A percentile compares a stretch with the other conserved stretches of the same genome.
Conservation (phyloP, 2,113 vertebrate species). For the Cavia porcellus region DNA sequence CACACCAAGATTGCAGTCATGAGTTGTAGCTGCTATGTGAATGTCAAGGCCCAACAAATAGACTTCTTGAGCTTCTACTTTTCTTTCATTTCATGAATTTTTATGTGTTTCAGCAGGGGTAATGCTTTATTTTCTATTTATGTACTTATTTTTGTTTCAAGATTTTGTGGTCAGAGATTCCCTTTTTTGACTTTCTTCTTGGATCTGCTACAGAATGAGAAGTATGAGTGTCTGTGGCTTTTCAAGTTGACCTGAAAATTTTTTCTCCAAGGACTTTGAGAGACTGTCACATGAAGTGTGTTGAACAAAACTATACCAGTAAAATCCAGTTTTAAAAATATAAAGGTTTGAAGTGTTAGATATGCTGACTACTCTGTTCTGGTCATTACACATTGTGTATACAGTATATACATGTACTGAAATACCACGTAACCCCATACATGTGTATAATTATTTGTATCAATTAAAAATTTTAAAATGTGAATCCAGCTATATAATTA, state of each 20-base stretch:
- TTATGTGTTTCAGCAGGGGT: background rate
- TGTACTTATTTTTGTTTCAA: background rate
- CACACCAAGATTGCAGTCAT: background rate
- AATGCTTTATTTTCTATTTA: conserved; percentile 51
- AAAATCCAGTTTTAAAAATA: background rate
- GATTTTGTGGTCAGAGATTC: background rate
- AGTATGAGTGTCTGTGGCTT: background rate
- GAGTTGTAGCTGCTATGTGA: background rate
- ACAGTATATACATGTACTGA: background rate
- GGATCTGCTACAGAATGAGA: background rate
- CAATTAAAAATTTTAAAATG: background rate
- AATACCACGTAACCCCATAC: background rate
- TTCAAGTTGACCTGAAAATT: conserved; percentile 17
- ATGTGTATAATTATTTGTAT: background rate
- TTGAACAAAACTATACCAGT: background rate
- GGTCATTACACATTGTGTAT: background rate
- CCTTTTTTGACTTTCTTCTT: background rate
- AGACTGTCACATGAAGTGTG: background rate
- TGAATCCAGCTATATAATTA: conserved; percentile 24
- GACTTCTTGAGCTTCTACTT: background rate
- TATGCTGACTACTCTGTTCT: background rate
- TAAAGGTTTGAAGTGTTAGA: background rate
- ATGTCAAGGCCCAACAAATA: background rate
- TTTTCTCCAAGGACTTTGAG: background rate
- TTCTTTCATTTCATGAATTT: conserved; percentile 49